phyloP scores from a whole-genome alignment of 2,797 vertebrate species.

The Clamator glandarius region DNA sequence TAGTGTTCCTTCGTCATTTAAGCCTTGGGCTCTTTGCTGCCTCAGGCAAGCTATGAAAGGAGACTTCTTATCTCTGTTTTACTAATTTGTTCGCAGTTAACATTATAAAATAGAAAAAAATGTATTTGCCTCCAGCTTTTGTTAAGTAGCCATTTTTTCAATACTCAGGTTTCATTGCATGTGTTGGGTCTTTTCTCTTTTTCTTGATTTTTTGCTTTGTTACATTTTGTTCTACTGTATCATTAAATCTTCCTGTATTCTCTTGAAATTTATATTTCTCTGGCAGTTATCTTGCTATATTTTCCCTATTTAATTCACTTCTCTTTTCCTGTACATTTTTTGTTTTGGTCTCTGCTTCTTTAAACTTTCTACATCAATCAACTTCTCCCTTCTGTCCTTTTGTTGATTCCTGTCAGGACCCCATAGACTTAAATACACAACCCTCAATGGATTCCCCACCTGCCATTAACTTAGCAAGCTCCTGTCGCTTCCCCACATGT shows the following conservation, averaged over 20 bases:
- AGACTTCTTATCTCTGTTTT: background rate
- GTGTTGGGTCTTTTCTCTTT: background rate
- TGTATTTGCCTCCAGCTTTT: background rate
- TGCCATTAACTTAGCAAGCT: background rate
- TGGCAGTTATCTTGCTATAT: background rate
- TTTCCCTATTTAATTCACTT: background rate
- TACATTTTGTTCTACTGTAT: background rate
- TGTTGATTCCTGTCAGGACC: background rate
- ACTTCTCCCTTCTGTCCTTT: background rate
- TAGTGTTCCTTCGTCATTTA: background rate
- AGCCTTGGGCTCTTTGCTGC: background rate
- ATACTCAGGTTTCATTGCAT: background rate
- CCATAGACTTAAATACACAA: background rate
- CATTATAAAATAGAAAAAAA: slow-evolving; percentile 15
- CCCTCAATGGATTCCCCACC: background rate
- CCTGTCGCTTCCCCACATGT: rapidly evolving
- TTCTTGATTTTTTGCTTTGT: background rate
- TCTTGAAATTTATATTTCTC: background rate
- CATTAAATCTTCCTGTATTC: background rate
- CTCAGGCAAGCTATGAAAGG: background rate
- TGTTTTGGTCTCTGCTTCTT: background rate
- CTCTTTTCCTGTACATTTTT: background rate
- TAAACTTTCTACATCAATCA: background rate
- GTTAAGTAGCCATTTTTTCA: background rate
- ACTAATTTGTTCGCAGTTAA: background rate